These are phyloP conservation scores for Neoascia interrupta DNA, from an alignment of 2,888 invertebrate species.

Conservation along the genomic window DNA sequence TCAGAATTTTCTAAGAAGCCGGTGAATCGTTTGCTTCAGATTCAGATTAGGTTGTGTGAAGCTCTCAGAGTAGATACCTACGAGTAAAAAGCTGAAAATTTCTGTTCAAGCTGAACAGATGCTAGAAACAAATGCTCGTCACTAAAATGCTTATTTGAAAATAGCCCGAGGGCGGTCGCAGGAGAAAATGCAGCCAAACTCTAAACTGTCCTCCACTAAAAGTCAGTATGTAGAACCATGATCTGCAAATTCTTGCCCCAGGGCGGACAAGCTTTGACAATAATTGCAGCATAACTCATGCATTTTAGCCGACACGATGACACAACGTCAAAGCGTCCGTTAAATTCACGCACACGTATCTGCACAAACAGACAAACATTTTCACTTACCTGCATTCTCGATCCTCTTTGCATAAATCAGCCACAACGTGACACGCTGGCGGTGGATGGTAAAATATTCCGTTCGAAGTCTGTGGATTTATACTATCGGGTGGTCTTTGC, in stretches of 20 bases:
- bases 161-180: slow-evolving; percentile 1
- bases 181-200: neutral
- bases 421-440: slow-evolving; percentile 92
- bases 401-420: slow-evolving; percentile 90
- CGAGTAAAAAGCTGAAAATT: no score
- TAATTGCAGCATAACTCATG: slow-evolving; percentile 26
- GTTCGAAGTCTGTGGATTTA: slow-evolving; percentile 80
- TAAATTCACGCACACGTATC: slow-evolving; percentile 18
- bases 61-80: neutral
- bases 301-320: slow-evolving; percentile 31
- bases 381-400: slow-evolving; percentile 89
- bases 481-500: slow-evolving; percentile 86
- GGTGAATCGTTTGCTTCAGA: neutral
- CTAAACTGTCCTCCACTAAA: neutral
- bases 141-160: slow-evolving; percentile 24
- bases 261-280: slow-evolving; percentile 2
- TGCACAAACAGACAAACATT: slow-evolving; percentile 1
- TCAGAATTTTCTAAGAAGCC: neutral
- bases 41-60: neutral
- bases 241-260: neutral
- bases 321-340: slow-evolving; percentile 20
- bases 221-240: neutral
- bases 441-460: slow-evolving; percentile 82
- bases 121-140: neutral
- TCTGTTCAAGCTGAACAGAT: no score